Conservation (phyloP, 2,113 vertebrate species). For the Chaenogobius annularis region DNA sequence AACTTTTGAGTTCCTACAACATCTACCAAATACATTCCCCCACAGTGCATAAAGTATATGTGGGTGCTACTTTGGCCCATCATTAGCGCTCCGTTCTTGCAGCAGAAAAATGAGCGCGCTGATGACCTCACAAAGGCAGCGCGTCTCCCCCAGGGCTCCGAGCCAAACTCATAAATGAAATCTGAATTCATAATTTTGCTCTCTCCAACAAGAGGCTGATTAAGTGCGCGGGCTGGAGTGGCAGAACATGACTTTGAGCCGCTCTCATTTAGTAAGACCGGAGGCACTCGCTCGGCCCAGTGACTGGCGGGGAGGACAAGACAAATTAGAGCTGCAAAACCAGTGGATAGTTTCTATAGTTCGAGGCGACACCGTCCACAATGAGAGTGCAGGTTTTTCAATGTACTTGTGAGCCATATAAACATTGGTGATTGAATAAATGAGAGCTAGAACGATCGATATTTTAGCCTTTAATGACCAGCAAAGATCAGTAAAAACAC, state of each 20-base stretch:
- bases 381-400: no score
- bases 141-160: neutral
- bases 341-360: neutral
- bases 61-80: neutral
- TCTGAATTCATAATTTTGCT: constrained; percentile 26
- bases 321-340: neutral
- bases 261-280: constrained; percentile 32
- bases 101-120: neutral
- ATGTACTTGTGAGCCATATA: no score
- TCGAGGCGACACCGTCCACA: neutral
- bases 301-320: constrained; percentile 9
- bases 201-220: constrained; percentile 20
- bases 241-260: constrained; percentile 25
- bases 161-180: constrained; percentile 17
- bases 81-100: neutral
- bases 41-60: neutral
- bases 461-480: no score
- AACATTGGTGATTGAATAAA: no score
- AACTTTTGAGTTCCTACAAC: no score
- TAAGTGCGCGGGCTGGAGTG: constrained; percentile 11
- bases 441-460: no score
- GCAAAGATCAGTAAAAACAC: no score
- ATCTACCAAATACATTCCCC: no score
- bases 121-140: constrained; percentile 21
- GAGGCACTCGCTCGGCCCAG: constrained; percentile 23